Base-by-base conservation (phyloP, 2,797 vertebrate genomes). In the Acanthornis magna region DNA sequence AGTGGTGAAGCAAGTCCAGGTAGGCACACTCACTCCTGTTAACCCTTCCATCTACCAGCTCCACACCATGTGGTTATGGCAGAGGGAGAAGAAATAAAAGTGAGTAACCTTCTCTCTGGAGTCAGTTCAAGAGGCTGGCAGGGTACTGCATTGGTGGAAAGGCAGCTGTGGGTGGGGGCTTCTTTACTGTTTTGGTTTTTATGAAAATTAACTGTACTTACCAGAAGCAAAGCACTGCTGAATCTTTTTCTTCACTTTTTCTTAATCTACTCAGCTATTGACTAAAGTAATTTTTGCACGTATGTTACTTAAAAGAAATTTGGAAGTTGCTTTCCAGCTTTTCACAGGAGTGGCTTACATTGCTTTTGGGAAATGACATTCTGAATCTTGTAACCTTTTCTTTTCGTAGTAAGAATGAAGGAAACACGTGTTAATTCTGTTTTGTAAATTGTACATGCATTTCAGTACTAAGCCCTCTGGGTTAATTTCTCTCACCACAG, bases 1-100 rank as follows among this genome's bases (percentile, higher is more conserved):
- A 98, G 97, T 88, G 97, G 87, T 8, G 99, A 99, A 65, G 80
- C 97, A 26, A 98, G 97, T 96, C 96, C 98, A 96, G 99, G 99
- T 99, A 97, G 17, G 96, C 29, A 51, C 34, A 2, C 3, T 51
- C 12, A 17, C 10, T 67, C 15, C 11, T 71, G 0, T 76, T 61
- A 40, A 43, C 40, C 23, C 16, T 87, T 17, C 38, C 27, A 32
- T 25, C 47, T 66, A 0, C 43, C 20, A 17, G 34, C 29, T 51
- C 40, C 43, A 26, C 23, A 4, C n/a, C 2, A 0, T 60, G 21
- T 60, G 42, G 10, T 53, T 87, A 5, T 0, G 0, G 29, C 22
- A 16, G 10, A 77, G 45, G 61, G 45, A 57, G 29, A 74, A 80
- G 27, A 71, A 83, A 30, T 51, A 40, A 47, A 71, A 43, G 29